Conservation (phyloP, 92 coral and sea anemone species). For the Paragorgia papillata region DNA sequence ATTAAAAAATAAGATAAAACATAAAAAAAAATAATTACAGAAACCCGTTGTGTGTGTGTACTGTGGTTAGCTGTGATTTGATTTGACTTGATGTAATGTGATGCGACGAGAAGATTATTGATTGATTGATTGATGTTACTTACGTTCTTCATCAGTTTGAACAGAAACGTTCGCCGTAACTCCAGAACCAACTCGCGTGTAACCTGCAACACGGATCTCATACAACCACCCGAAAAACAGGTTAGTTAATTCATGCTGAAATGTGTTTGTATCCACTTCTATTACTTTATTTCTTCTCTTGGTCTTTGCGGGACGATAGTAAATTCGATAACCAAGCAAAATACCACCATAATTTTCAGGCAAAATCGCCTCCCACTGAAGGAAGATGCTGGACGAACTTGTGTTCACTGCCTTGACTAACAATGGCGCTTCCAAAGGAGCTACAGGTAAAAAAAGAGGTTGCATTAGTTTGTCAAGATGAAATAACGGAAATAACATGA, state of each 20-base stretch:
- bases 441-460: background rate
- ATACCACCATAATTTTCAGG: slow-evolving; percentile 11
- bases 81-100: too few species aligned
- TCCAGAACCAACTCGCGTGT: slow-evolving; percentile 24
- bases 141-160: slow-evolving; percentile 52
- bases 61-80: too few species aligned
- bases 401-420: slow-evolving; percentile 20
- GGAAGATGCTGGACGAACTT: slow-evolving; percentile 21
- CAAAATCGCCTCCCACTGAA: background rate
- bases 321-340: slow-evolving; percentile 32
- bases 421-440: slow-evolving; percentile 19
- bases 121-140: background rate
- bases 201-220: slow-evolving; percentile 12
- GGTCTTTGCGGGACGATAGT: slow-evolving; percentile 10
- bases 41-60: too few species aligned
- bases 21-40: background rate
- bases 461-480: too few species aligned
- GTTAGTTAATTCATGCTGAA: background rate
- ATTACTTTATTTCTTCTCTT: background rate
- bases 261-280: background rate
- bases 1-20: background rate
- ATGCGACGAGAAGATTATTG: background rate
- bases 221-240: slow-evolving; percentile 31
- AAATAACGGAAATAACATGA: too few species aligned
- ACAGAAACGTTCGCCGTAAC: slow-evolving; percentile 16